Conservation (phyloP, 92 coral and sea anemone genomes). For the Paragorgia papillata region DNA sequence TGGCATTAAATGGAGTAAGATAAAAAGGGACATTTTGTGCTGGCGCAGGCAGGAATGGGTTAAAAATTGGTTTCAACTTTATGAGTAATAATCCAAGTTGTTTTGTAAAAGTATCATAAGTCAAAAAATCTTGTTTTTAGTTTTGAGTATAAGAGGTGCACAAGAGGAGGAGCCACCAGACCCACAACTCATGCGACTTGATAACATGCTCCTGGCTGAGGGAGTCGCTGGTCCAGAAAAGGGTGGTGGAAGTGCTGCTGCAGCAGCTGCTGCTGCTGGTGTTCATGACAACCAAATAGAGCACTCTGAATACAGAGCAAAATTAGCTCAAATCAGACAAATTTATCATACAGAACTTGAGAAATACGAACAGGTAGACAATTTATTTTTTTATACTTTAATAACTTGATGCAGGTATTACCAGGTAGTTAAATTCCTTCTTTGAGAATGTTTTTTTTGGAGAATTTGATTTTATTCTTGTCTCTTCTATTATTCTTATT, state of each 20-base stretch:
- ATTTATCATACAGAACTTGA: slow-evolving; percentile 98
- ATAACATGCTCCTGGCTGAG: slow-evolving; percentile 97
- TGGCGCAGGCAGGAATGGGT: too few relatives aligned
- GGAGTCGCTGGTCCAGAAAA: slow-evolving; percentile 99
- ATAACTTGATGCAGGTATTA: background rate
- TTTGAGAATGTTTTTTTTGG: background rate
- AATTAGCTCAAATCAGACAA: slow-evolving; percentile 95
- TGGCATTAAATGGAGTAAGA: too few relatives aligned
- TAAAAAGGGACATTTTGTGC: too few relatives aligned
- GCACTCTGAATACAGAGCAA: slow-evolving; percentile 95
- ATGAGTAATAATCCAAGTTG: too few relatives aligned
- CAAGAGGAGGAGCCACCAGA: slow-evolving; percentile 99
- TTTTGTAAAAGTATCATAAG: too few relatives aligned
- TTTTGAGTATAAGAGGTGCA: slow-evolving; percentile 95
- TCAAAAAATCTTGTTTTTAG: slow-evolving; percentile 40
- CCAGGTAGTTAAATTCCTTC: too few relatives aligned
- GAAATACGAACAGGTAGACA: slow-evolving; percentile 94
- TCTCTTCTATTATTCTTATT: too few relatives aligned
- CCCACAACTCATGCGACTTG: slow-evolving; percentile 98
- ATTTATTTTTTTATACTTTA: background rate
- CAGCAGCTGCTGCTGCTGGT: slow-evolving; percentile 99
- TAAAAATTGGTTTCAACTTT: too few relatives aligned
- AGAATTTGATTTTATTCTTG: too few relatives aligned
- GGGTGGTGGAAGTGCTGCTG: slow-evolving; percentile 98
- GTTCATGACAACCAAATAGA: slow-evolving; percentile 99